Evolutionary conservation across 2,113 vertebrate genomes (phyloP).

Genomic region (Hylia prasina): DNA sequence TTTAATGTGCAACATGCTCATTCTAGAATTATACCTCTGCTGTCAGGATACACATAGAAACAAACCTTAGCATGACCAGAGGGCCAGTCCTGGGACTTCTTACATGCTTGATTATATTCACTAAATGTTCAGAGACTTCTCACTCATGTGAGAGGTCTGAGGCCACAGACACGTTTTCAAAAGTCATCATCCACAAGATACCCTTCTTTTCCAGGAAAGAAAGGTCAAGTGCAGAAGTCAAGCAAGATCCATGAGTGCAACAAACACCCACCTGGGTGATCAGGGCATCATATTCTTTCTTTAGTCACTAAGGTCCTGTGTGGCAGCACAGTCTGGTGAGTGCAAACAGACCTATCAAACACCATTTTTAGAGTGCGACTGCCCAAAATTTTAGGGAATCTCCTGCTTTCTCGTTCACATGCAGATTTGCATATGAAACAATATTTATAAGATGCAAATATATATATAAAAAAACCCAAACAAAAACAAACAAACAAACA

Average conservation of each 20-base stretch:
- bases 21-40: neutral
- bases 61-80: neutral
- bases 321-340: neutral
- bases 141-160: neutral
- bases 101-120: neutral
- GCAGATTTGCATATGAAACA: neutral
- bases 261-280: neutral
- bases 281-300: neutral
- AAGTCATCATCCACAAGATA: neutral
- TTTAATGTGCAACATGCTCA: neutral
- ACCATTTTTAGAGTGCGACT: neutral
- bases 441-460: neutral
- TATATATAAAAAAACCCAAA: neutral
- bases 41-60: neutral
- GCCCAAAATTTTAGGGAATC: neutral
- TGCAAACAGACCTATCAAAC: rapidly evolving
- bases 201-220: neutral
- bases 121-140: neutral
- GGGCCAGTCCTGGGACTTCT: neutral
- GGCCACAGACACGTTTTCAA: neutral
- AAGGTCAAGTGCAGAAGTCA: neutral
- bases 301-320: neutral
- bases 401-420: neutral
- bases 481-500: no score
- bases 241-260: neutral